A percentile compares a stretch with the other conserved stretches of the same genome.
These are phyloP conservation scores for Argyresthia albistria DNA, from an alignment of 2,888 invertebrate genomes.

Conservation along the genomic window DNA sequence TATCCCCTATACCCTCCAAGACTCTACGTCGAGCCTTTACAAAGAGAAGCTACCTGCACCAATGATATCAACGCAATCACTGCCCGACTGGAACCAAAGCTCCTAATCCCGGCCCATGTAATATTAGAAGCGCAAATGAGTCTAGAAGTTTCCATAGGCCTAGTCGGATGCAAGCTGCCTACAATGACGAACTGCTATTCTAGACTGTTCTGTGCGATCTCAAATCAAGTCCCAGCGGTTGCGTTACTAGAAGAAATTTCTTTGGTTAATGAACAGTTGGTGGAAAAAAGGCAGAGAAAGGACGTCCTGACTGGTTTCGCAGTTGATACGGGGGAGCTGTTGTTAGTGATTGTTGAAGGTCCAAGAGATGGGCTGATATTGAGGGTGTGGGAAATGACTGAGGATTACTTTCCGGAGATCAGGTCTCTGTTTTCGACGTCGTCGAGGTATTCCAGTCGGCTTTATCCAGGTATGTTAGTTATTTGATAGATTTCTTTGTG, in stretches of 20 bases:
- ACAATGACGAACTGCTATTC: conserved; percentile 26
- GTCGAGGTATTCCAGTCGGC: conserved; percentile 30
- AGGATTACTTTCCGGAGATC: conserved; percentile 31
- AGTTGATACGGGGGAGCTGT: conserved; percentile 38
- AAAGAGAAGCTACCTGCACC: conserved; percentile 39
- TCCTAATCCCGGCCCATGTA: conserved; percentile 29
- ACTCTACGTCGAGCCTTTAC: conserved; percentile 14
- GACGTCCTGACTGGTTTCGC: conserved; percentile 46
- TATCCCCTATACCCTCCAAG: conserved; percentile 41
- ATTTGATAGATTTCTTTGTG: too few species aligned
- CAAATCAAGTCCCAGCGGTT: conserved; percentile 17
- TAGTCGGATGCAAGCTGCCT: conserved; percentile 42
- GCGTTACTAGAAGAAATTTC: conserved; percentile 26
- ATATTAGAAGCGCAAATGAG: conserved; percentile 50
- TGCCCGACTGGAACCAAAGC: conserved; percentile 19
- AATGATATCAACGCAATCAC: conserved; percentile 48
- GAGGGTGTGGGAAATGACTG: conserved; percentile 40
- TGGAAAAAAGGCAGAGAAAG: conserved; percentile 14
- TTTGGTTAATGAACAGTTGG: conserved; percentile 31
- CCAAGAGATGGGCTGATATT: conserved; percentile 40
- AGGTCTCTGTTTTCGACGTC: conserved; percentile 41
- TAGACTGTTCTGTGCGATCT: conserved; percentile 36
- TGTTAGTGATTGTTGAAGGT: conserved; percentile 47
- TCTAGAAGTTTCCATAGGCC: conserved; percentile 43
- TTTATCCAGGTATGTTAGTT: conserved; percentile 30